These are phyloP conservation scores for Nowickia ferox DNA, from an alignment of 2,888 invertebrate genomes.

Conservation along the genomic window DNA sequence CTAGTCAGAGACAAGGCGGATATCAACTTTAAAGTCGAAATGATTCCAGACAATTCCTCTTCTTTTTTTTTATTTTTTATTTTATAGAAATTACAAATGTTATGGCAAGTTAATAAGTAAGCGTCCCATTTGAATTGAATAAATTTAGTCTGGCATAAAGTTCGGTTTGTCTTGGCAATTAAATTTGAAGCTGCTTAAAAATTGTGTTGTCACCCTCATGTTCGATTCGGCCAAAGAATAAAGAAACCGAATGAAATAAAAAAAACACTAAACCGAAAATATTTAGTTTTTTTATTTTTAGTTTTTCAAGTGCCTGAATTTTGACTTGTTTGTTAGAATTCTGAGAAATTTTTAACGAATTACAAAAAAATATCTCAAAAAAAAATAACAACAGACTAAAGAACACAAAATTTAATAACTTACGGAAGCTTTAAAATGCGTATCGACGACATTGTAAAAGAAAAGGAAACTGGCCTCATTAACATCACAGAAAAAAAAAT, in stretches of 20 bases:
- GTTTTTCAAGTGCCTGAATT: constrained; percentile 28
- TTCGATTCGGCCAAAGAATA: constrained; percentile 30
- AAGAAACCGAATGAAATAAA: constrained; percentile 16
- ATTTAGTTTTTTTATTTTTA: constrained; percentile 10
- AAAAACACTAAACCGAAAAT: not conserved
- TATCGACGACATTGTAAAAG: constrained; percentile 26
- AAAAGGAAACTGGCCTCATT: constrained; percentile 62
- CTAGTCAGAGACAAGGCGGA: no score
- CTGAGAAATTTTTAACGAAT: constrained; percentile 47
- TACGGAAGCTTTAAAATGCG: constrained; percentile 54
- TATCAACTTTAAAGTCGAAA: no score
- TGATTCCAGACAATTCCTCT: no score
- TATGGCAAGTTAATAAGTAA: not conserved
- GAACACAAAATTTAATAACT: constrained; percentile 50
- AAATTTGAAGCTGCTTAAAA: constrained; percentile 19
- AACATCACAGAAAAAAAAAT: constrained; percentile 20
- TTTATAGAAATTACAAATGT: no score
- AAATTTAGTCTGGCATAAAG: constrained; percentile 34
- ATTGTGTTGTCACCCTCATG: constrained; percentile 34
- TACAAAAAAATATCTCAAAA: not conserved
- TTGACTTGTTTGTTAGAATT: constrained; percentile 44
- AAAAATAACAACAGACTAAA: not conserved
- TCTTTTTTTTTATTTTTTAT: no score
- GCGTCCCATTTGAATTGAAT: constrained; percentile 23
- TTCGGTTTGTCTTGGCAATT: constrained; percentile 32